Evolutionary conservation across 2,888 invertebrate genomes (phyloP), one percentile per base, ranked within the genome.

Genomic region (Protonemura montana): DNA sequence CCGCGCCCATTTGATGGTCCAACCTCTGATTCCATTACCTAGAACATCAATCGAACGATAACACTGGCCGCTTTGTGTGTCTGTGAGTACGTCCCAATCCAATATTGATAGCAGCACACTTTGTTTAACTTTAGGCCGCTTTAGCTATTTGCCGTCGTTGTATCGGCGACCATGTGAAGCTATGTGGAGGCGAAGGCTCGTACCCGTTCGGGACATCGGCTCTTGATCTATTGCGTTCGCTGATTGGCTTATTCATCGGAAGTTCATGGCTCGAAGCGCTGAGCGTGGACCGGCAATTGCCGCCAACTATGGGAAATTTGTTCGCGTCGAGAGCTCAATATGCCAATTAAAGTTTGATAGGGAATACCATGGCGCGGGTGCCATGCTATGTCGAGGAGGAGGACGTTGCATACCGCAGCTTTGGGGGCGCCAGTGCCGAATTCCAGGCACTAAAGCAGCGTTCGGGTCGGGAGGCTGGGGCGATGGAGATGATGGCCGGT

Each of bases 201-300:
- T 21, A 41, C 41, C 5, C 41, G 21, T 1, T 16, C 59, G 59
- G 59, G 59, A 59, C 41, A 59, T 10, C 59, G 3, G 13, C 59
- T 59, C 59, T 59, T 59, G 59, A 59, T 59, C 59, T 59, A 59
- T 59, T 59, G 59, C 59, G 16, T 59, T 3, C 59, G 16, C 59
- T 59, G 59, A 59, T 59, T 59, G 59, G 59, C 59, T 59, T 59
- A 59, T 59, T 59, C 59, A 59, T 59, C 59, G 59, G 59, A 59
- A 59, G 59, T 13, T 13, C 59, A 13, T 3, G 59, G 16, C 7
- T 59, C 3, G 59, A 10, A 1, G 59, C 59, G 59, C 59, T 21
- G 35, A 6, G 3, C 59, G 59, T 59, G 1, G 3, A 59, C 16
- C 59, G 59, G 59, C 59, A 59, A 59, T 35, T 35, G 35, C 35